phyloP scores from a whole-genome alignment of 2,797 vertebrate species.

The Allobates femoralis region DNA sequence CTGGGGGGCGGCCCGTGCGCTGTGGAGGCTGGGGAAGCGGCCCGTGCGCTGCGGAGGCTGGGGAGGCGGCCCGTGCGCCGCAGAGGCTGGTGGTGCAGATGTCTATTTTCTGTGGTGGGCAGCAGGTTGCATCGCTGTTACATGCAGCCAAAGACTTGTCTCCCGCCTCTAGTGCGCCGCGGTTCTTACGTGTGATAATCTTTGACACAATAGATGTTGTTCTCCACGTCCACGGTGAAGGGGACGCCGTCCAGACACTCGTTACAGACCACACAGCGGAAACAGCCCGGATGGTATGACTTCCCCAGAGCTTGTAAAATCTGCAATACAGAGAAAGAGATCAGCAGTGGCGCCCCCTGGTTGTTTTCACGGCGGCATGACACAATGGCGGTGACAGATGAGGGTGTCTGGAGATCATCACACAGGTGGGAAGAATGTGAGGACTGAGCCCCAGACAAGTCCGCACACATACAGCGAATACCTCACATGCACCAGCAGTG shows the following conservation, averaged over 20 bases:
- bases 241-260: constrained; percentile 96
- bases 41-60: too few relatives aligned
- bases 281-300: constrained; percentile 97
- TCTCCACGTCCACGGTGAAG: constrained; percentile 95
- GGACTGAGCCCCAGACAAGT: not conserved
- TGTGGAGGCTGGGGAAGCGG: too few relatives aligned
- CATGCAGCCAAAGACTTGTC: too few relatives aligned
- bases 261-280: constrained; percentile 96
- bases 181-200: constrained; percentile 95
- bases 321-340: constrained; percentile 72
- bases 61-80: too few relatives aligned
- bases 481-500: not conserved
- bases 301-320: constrained; percentile 97
- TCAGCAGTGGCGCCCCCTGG: not conserved
- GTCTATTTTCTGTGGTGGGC: too few relatives aligned
- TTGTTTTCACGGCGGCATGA: too few relatives aligned
- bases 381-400: too few relatives aligned
- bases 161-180: not conserved
- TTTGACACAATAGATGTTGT: constrained; percentile 98
- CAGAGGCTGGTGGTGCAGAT: too few relatives aligned
- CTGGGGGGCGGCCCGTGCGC: too few relatives aligned
- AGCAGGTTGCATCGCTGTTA: too few relatives aligned
- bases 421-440: not conserved
- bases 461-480: not conserved
- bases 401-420: not conserved